A percentile compares a stretch with the other conserved stretches of the same genome.
Conservation (phyloP, 2,888 invertebrate genomes). For the Diarsia brunnea region DNA sequence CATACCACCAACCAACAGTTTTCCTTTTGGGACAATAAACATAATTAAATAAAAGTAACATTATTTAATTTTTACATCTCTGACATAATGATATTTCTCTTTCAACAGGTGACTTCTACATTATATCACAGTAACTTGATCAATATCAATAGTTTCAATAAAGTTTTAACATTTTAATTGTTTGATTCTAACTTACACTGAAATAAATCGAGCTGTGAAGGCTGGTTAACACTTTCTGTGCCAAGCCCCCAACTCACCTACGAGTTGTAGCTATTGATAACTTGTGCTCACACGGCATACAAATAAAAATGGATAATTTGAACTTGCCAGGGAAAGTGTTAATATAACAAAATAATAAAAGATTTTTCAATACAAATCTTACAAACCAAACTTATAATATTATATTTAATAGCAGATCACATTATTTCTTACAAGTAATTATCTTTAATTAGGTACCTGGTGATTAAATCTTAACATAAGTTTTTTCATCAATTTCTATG, state of each 20-base stretch:
- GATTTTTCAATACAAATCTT: no score
- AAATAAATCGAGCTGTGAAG: neutral
- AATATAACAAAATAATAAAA: no score
- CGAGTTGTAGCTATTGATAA: no score
- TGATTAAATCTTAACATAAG: conserved; percentile 83
- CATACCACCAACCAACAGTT: neutral
- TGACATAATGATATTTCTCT: conserved; percentile 10
- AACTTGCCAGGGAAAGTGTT: no score
- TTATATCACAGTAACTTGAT: conserved; percentile 60
- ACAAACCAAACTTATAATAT: no score
- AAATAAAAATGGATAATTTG: no score
- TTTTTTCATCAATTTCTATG: conserved; percentile 87
- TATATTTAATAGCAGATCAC: conserved; percentile 28
- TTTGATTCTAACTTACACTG: neutral
- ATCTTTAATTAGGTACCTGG: conserved; percentile 24
- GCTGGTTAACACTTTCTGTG: no score
- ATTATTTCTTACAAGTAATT: conserved; percentile 19
- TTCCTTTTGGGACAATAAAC: conserved; percentile 32
- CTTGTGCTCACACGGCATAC: no score
- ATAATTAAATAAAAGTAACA: neutral
- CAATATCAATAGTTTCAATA: conserved; percentile 12
- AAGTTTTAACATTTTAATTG: neutral
- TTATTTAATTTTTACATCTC: conserved; percentile 7
- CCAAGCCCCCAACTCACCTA: no score
- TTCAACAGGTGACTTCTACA: conserved; percentile 9